Evolutionary conservation across 2,888 invertebrate genomes (phyloP), one percentile per base, ranked within the genome.

Genomic region (Phorcus lineatus): DNA sequence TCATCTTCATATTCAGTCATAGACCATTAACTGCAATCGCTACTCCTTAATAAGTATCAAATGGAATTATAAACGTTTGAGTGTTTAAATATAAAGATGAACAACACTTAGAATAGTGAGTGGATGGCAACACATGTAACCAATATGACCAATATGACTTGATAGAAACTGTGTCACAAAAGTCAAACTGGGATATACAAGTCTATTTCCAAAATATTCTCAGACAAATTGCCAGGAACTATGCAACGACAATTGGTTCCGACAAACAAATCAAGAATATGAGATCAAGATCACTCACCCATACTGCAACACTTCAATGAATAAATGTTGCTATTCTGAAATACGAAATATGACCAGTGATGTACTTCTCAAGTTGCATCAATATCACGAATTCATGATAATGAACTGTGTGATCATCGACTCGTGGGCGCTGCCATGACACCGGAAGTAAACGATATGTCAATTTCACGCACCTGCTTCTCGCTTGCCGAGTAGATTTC

Each of bases 361-460:
- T 53, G 28, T 53, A 47, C n/a, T 52, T 52, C 31, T n/a, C 19
- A 53, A 53, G 62, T 62, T 40, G 19, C 74, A 31, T 31, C 54
- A 57, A 22, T 36, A 79, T 70, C 19, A 74, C 70, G 57, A 36
- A 24, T 28, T 74, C 53, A 80, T 16, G 22, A 36, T 47, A 75
- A n/a, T 75, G 66, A 31, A 55, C 40, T 53, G 74, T 36, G 53
- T 78, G 70, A 74, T 74, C 77, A 81, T 77, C 76, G 67, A 54
- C 57, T 70, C 53, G 75, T 85, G 85, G 80, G 79, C 84, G 87
- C 88, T 87, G 85, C 86, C 88, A 86, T 88, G 87, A 88, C 88
- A 89, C 88, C 86, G 90, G 88, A 88, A 87, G 88, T 86, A 81
- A 79, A 81, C 75, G 75, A 53, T 19, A 16, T 47, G 74, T 70